Percentiles rank a stretch among this genome's conserved stretches.
Evolutionary conservation across 1,140 invertebrate species (phyloP).

Genomic region (Drosophila sp.): DNA sequence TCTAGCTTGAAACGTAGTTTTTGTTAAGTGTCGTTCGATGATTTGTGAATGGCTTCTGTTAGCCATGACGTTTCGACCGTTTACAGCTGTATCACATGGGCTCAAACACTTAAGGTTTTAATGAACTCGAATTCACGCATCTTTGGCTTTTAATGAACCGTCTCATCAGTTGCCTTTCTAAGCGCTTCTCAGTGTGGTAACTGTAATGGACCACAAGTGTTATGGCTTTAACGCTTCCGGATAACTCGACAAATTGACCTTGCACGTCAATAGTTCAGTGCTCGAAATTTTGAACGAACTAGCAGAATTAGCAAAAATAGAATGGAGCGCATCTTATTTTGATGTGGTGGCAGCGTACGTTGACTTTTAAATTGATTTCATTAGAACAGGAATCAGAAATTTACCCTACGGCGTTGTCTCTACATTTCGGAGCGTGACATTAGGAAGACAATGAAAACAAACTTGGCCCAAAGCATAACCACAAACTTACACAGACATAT

Average conservation of each 20-base stretch:
- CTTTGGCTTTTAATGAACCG: slow-evolving; percentile 27
- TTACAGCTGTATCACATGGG: slow-evolving; percentile 12
- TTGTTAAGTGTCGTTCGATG: slow-evolving; percentile 40
- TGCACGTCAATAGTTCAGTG: slow-evolving; percentile 60
- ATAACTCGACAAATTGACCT: slow-evolving; percentile 40
- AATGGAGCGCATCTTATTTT: slow-evolving; percentile 47
- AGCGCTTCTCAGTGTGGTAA: slow-evolving; percentile 36
- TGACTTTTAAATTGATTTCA: slow-evolving; percentile 60
- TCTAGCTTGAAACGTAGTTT: slow-evolving; percentile 2
- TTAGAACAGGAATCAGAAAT: slow-evolving; percentile 51
- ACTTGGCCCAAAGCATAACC: slow-evolving; percentile 32
- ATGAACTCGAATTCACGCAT: slow-evolving; percentile 63
- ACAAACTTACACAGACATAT: slow-evolving; percentile 2
- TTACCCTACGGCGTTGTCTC: slow-evolving; percentile 16
- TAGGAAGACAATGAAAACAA: slow-evolving; percentile 55
- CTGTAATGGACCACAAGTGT: slow-evolving; percentile 62
- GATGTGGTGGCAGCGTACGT: slow-evolving; percentile 4
- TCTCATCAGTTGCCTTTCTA: slow-evolving; percentile 19
- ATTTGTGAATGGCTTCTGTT: slow-evolving; percentile 64
- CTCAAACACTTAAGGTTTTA: slow-evolving; percentile 59
- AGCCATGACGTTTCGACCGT: slow-evolving; percentile 48
- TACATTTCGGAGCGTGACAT: slow-evolving; percentile 51
- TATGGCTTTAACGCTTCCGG: slow-evolving; percentile 49
- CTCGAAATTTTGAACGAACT: slow-evolving; percentile 14
- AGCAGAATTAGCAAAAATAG: slow-evolving; percentile 30